These are phyloP conservation scores for Unio delphinus DNA, from an alignment of 2,888 invertebrate genomes.

Conservation along the genomic window DNA sequence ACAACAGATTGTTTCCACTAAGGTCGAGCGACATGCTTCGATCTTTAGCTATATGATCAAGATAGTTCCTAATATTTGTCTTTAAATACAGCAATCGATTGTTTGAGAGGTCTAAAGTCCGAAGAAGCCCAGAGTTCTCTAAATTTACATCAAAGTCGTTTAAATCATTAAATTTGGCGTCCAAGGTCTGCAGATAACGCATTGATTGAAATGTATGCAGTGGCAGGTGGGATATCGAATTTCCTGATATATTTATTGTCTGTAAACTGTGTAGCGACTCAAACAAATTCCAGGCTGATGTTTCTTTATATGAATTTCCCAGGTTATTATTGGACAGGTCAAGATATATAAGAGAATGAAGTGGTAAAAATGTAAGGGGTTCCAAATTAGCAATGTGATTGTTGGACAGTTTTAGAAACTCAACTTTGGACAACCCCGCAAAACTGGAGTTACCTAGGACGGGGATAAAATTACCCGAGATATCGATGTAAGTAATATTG, in stretches of 20 bases:
- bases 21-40: conserved; percentile 10
- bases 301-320: conserved; percentile 6
- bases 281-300: conserved; percentile 9
- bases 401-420: conserved; percentile 17
- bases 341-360: conserved; percentile 10
- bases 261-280: conserved; percentile 7
- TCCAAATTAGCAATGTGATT: conserved; percentile 25
- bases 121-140: conserved; percentile 1
- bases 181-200: conserved; percentile 5
- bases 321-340: conserved; percentile 25
- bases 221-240: conserved; percentile 12
- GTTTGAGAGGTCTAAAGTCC: conserved; percentile 14
- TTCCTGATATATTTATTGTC: conserved; percentile 14
- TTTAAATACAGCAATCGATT: conserved; percentile 19
- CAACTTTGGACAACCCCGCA: conserved; percentile 10
- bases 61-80: not conserved
- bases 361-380: conserved; percentile 10
- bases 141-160: conserved; percentile 12
- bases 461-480: conserved; percentile 22
- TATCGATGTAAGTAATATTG: conserved; percentile 21
- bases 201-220: conserved; percentile 9
- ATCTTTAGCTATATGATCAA: conserved; percentile 8
- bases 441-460: conserved; percentile 8
- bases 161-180: conserved; percentile 20
- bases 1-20: conserved; percentile 16